These are phyloP conservation scores for Dipodomys ordii DNA, from an alignment of 2,113 vertebrate genomes.

Conservation along the genomic window DNA sequence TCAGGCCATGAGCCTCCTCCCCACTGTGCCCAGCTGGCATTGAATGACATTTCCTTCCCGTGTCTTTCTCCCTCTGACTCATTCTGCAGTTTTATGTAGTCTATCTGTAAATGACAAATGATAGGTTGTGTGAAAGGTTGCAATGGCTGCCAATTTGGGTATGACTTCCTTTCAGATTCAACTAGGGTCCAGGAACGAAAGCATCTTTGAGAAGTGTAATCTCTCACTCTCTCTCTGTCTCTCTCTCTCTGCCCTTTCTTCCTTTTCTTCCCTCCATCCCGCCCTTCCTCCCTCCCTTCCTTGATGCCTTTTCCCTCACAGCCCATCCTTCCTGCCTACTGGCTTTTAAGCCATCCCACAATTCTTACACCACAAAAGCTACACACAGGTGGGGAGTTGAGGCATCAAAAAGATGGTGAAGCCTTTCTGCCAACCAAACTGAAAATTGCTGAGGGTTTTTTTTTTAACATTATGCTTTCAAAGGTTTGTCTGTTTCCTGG, in stretches of 20 bases:
- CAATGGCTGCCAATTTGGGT: conserved; percentile 4
- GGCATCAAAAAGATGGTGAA: background rate
- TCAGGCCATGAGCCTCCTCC: background rate
- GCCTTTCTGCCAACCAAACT: background rate
- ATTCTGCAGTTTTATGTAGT: background rate
- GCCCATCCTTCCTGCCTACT: background rate
- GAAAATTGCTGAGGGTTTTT: background rate
- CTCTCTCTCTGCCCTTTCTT: too few relatives aligned
- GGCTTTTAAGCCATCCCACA: background rate
- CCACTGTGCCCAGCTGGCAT: background rate
- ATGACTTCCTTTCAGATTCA: conserved; percentile 13
- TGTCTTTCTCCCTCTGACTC: background rate
- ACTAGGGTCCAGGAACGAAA: background rate
- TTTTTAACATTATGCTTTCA: background rate
- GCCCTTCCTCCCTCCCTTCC: too few relatives aligned
- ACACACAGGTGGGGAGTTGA: background rate
- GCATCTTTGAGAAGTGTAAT: background rate
- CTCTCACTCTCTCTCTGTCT: background rate
- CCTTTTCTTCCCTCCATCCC: too few relatives aligned
- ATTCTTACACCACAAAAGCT: background rate
- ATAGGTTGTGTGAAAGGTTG: background rate
- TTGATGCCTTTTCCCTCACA: background rate
- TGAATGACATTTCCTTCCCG: background rate
- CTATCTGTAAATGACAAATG: conserved; percentile 26
- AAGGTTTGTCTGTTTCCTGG: background rate